These are phyloP conservation scores for Colius striatus DNA, from an alignment of 2,113 vertebrate species.

Conservation along the genomic window DNA sequence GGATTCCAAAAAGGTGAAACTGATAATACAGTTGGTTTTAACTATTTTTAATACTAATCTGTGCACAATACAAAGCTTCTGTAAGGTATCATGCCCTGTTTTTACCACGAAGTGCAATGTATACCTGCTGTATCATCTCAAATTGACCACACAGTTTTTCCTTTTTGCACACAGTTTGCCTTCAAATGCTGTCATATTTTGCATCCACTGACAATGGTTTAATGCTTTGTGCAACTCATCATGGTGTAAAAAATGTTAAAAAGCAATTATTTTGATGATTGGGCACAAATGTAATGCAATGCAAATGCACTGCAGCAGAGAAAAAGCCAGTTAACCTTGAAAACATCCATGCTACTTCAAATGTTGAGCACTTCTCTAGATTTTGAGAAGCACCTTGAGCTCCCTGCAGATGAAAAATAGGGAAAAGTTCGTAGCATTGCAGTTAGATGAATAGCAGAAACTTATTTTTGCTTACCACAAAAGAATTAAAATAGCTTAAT, in stretches of 20 bases:
- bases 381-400: not conserved
- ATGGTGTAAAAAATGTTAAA: not conserved
- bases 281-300: not conserved
- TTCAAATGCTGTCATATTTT: not conserved
- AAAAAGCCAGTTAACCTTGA: not conserved
- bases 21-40: not conserved
- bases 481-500: not conserved
- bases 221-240: not conserved
- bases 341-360: not conserved
- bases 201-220: not conserved
- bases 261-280: not conserved
- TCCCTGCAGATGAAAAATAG: not conserved
- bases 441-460: not conserved
- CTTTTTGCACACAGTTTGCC: not conserved
- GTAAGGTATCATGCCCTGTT: not conserved
- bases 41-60: not conserved
- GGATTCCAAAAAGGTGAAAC: not conserved
- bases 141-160: not conserved
- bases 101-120: not conserved
- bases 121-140: not conserved
- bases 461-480: not conserved
- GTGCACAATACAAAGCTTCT: not conserved
- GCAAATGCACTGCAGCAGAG: not conserved
- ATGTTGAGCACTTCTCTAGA: not conserved
- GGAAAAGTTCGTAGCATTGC: not conserved